Percentiles rank a stretch among this genome's conserved stretches.
These are phyloP conservation scores for Catocala nupta DNA, from an alignment of 2,888 invertebrate genomes.

Conservation along the genomic window DNA sequence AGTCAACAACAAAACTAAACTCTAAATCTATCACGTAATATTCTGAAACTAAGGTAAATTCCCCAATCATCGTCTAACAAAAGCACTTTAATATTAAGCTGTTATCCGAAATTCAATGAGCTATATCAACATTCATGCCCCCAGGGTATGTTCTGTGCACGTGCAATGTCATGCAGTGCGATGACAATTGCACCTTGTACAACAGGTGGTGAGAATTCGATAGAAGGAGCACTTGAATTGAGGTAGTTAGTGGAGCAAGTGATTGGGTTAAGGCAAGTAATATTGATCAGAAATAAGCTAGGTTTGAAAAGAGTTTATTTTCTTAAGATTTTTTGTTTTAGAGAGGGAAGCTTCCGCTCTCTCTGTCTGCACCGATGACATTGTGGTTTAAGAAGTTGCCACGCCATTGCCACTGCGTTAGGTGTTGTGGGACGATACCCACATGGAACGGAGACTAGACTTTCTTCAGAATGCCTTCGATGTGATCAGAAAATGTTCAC, in stretches of 20 bases:
- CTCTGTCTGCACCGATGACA: too few relatives aligned
- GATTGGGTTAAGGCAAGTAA: neutral
- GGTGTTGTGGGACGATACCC: too few relatives aligned
- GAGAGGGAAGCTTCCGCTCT: too few relatives aligned
- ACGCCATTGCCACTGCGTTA: too few relatives aligned
- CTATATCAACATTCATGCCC: slow-evolving; percentile 48
- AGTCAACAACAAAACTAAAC: too few relatives aligned
- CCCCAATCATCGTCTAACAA: neutral
- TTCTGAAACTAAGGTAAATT: neutral
- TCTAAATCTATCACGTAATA: too few relatives aligned
- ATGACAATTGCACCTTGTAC: slow-evolving; percentile 64
- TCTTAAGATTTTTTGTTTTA: too few relatives aligned
- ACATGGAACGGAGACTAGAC: too few relatives aligned
- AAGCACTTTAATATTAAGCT: slow-evolving; percentile 13
- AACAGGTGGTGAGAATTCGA: slow-evolving; percentile 62
- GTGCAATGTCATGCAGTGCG: slow-evolving; percentile 54
- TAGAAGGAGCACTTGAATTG: slow-evolving; percentile 34
- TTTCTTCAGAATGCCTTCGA: too few relatives aligned
- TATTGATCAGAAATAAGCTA: neutral
- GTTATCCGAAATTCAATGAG: slow-evolving; percentile 42
- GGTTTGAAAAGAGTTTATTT: too few relatives aligned
- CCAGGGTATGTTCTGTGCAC: slow-evolving; percentile 52
- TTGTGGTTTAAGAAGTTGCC: too few relatives aligned
- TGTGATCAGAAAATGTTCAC: too few relatives aligned
- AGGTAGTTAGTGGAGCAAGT: slow-evolving; percentile 15